Conservation (phyloP, 2,888 invertebrate species). For the Pterostichus niger region DNA sequence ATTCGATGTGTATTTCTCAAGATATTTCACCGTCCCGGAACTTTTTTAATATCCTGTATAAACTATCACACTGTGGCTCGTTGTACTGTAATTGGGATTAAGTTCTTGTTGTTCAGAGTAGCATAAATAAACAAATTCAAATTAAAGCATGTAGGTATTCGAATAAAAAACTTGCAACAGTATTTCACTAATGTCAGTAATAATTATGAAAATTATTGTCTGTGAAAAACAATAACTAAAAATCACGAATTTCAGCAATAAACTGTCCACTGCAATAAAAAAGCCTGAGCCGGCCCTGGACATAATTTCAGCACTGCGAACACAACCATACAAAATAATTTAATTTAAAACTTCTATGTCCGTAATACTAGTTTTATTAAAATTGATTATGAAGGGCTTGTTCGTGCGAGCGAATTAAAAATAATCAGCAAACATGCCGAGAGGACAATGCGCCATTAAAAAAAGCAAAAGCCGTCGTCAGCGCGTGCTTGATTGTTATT, state of each 20-base stretch:
- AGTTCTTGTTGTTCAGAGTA: too few relatives aligned
- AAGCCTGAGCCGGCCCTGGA: conserved; percentile 1
- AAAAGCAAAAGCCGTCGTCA: conserved; percentile 12
- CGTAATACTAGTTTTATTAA: conserved; percentile 62
- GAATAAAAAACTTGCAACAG: too few relatives aligned
- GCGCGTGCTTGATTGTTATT: conserved; percentile 51
- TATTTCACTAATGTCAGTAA: too few relatives aligned
- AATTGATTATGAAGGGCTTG: conserved; percentile 56
- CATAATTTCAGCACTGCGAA: conserved; percentile 17
- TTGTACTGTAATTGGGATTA: too few relatives aligned
- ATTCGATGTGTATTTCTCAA: too few relatives aligned
- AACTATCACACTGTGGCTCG: too few relatives aligned
- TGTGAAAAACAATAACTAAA: neutral
- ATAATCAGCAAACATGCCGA: conserved; percentile 44
- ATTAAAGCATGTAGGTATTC: too few relatives aligned
- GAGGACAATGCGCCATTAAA: conserved; percentile 40
- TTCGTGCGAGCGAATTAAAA: conserved; percentile 53
- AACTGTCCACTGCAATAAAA: neutral
- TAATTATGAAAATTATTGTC: neutral
- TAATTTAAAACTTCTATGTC: conserved; percentile 60
- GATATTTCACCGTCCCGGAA: too few relatives aligned
- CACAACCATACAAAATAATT: conserved; percentile 46
- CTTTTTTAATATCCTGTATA: too few relatives aligned
- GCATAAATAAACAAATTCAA: too few relatives aligned
- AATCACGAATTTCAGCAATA: conserved; percentile 11